A percentile compares a stretch with the other conserved stretches of the same genome.
phyloP scores from a whole-genome alignment of 2,797 vertebrate species.

The Tenualosa thibaudeaui region DNA sequence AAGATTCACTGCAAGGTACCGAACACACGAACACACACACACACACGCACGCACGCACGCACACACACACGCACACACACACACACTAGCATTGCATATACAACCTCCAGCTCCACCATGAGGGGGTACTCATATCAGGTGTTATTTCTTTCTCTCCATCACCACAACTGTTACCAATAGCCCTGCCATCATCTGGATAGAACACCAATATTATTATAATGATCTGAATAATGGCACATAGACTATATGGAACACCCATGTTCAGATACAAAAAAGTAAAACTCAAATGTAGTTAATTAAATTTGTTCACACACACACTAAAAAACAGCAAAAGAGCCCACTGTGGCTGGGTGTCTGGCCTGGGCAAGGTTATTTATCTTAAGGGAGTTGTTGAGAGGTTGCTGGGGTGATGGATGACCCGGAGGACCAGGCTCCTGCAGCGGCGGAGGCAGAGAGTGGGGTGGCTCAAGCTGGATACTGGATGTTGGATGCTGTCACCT shows the following conservation, averaged over 20 bases:
- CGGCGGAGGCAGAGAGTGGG: slow-evolving; percentile 5
- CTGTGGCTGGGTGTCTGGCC: not conserved
- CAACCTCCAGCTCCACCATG: no score
- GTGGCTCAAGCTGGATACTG: slow-evolving; percentile 28
- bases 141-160: not conserved
- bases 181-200: not conserved
- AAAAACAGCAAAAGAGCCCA: not conserved
- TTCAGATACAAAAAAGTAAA: not conserved
- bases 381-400: slow-evolving; percentile 1
- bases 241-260: not conserved
- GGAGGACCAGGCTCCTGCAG: not conserved
- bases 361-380: slow-evolving; percentile 16
- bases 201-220: not conserved
- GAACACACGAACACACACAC: not conserved
- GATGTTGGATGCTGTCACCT: slow-evolving; percentile 40
- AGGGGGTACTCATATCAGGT: not conserved
- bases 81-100: not conserved
- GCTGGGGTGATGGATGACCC: slow-evolving; percentile 16
- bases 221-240: not conserved
- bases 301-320: not conserved
- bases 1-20: not conserved
- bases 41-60: not conserved
- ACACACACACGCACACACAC: not conserved
- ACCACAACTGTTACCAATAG: not conserved
- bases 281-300: no score